phyloP scores from a whole-genome alignment of 2,113 vertebrate species.

The Takifugu flavidus region DNA sequence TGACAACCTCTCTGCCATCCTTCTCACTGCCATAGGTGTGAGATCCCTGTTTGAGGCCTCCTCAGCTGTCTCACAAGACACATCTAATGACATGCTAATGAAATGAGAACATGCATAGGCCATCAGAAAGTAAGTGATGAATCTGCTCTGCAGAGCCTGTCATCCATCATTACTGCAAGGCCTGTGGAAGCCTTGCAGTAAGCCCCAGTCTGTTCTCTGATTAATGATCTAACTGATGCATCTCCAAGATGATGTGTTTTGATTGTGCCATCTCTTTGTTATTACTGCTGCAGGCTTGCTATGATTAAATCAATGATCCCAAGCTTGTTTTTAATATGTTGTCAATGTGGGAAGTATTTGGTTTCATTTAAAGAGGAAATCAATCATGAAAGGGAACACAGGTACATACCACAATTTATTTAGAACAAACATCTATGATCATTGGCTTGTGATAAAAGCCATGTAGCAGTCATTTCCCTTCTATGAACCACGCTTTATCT shows the following conservation, averaged over 20 bases:
- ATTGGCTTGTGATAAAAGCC: background rate
- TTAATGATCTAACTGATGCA: constrained; percentile 58
- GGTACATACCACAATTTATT: constrained; percentile 10
- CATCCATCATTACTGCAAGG: constrained; percentile 50
- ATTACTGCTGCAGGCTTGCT: constrained; percentile 47
- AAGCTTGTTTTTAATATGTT: constrained; percentile 36
- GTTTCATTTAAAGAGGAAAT: constrained; percentile 36
- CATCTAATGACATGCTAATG: constrained; percentile 66
- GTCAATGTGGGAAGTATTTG: constrained; percentile 44
- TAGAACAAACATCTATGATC: background rate
- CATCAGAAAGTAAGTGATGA: constrained; percentile 58
- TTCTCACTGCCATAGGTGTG: constrained; percentile 31
- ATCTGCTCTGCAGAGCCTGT: constrained; percentile 44
- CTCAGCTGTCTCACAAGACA: constrained; percentile 40
- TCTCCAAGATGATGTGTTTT: constrained; percentile 60
- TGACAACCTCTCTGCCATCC: constrained; percentile 30
- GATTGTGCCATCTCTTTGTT: constrained; percentile 62
- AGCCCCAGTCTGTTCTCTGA: constrained; percentile 45
- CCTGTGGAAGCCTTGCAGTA: constrained; percentile 42
- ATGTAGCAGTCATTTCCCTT: background rate
- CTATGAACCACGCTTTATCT: constrained; percentile 14
- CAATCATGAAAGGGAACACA: constrained; percentile 33
- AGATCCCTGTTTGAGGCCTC: constrained; percentile 55
- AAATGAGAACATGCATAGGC: constrained; percentile 56
- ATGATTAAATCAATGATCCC: constrained; percentile 42